phyloP scores from a whole-genome alignment of 2,797 vertebrate genomes.

The Labeo calbasu region DNA sequence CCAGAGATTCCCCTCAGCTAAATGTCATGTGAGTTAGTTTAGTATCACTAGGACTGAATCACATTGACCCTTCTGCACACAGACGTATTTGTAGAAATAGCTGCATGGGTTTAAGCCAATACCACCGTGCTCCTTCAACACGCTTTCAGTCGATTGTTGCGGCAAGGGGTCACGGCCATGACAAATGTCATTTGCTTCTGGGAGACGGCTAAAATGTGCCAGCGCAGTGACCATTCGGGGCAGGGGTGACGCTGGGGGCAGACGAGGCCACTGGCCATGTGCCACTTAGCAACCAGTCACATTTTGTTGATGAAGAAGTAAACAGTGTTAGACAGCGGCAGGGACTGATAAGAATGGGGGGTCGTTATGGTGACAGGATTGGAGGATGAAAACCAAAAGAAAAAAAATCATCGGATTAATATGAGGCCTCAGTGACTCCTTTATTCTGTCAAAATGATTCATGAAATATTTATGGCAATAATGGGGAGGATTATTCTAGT shows the following conservation, averaged over 20 bases:
- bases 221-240: slow-evolving; percentile 19
- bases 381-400: neutral
- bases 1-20: slow-evolving; percentile 31
- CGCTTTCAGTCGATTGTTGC: slow-evolving; percentile 28
- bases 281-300: slow-evolving; percentile 47
- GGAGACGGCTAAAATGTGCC: slow-evolving; percentile 37
- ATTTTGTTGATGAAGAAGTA: slow-evolving; percentile 46
- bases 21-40: slow-evolving; percentile 18
- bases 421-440: slow-evolving; percentile 54
- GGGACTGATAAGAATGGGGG: neutral
- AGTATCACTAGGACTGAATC: slow-evolving; percentile 1
- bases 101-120: slow-evolving; percentile 15
- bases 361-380: slow-evolving; percentile 4
- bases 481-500: slow-evolving; percentile 65
- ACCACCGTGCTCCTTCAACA: slow-evolving; percentile 9
- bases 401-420: slow-evolving; percentile 51
- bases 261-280: slow-evolving; percentile 18
- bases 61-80: slow-evolving; percentile 24
- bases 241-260: slow-evolving; percentile 26
- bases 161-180: slow-evolving; percentile 8
- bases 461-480: slow-evolving; percentile 67
- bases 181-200: slow-evolving; percentile 29
- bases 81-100: slow-evolving; percentile 33
- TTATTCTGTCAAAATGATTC: slow-evolving; percentile 63
- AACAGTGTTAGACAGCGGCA: slow-evolving; percentile 31